Conservation (phyloP, 2,113 vertebrate genomes). For the Halcyon senegalensis region DNA sequence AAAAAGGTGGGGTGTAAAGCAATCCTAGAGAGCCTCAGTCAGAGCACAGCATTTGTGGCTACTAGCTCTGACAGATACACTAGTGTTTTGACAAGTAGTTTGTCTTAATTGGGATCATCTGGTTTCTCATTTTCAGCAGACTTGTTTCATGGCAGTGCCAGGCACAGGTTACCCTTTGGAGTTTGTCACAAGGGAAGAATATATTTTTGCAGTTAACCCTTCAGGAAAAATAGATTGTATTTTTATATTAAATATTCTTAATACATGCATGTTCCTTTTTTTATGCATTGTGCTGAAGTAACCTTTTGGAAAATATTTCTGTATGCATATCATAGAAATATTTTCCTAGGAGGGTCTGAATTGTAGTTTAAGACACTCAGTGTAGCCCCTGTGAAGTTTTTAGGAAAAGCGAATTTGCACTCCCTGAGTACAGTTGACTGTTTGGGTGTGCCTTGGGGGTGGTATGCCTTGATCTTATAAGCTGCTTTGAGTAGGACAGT, state of each 20-base stretch:
- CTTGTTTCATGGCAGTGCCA: conserved; percentile 9
- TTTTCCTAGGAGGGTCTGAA: neutral
- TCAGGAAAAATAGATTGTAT: neutral
- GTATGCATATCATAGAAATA: neutral
- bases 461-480: neutral
- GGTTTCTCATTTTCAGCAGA: neutral
- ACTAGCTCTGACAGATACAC: neutral
- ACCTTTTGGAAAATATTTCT: neutral
- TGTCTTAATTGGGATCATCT: conserved; percentile 30
- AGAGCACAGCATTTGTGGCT: neutral
- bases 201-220: neutral
- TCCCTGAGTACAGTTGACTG: neutral
- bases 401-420: neutral
- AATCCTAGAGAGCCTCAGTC: conserved; percentile 9
- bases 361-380: neutral
- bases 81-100: conserved; percentile 2
- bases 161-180: neutral
- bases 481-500: neutral
- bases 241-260: neutral
- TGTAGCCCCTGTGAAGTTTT: fast-evolving
- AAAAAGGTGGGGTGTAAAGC: neutral
- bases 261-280: neutral
- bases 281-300: neutral
- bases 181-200: conserved; percentile 7
- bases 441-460: neutral